These are phyloP conservation scores for Scophthalmus maximus DNA, from an alignment of 2,113 vertebrate genomes.

Conservation along the genomic window DNA sequence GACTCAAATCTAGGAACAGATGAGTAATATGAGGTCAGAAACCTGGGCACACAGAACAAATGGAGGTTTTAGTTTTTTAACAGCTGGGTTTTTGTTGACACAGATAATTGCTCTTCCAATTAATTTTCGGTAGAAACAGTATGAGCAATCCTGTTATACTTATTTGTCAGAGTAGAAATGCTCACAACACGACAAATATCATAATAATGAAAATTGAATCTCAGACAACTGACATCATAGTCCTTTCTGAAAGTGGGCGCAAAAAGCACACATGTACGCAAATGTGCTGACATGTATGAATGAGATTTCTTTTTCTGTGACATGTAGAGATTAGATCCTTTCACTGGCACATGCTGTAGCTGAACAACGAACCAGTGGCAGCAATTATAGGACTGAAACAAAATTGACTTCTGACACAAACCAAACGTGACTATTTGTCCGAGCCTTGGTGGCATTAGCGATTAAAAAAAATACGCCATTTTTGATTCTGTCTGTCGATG, in stretches of 20 bases:
- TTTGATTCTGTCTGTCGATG: background rate
- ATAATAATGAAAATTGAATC: background rate
- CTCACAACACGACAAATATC: background rate
- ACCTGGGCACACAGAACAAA: background rate
- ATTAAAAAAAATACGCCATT: background rate
- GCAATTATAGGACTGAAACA: background rate
- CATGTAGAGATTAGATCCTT: background rate
- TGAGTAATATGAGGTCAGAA: slow-evolving; percentile 23
- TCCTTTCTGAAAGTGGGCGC: background rate
- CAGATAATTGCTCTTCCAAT: background rate
- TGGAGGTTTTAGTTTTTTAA: slow-evolving; percentile 6
- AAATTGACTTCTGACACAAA: background rate
- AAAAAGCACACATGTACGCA: background rate
- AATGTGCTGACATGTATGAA: too few relatives aligned
- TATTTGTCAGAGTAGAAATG: background rate
- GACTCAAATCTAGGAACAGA: slow-evolving; percentile 27
- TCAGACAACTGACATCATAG: background rate
- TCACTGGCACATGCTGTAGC: background rate
- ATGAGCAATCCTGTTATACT: background rate
- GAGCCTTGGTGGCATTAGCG: slow-evolving; percentile 2
- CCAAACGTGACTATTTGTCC: background rate
- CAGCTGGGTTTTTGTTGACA: slow-evolving; percentile 20
- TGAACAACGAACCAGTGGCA: background rate
- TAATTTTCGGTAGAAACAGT: background rate
- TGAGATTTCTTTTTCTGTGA: too few relatives aligned